phyloP scores from a whole-genome alignment of 2,797 vertebrate species.

The Hapalemur alaotrensis region DNA sequence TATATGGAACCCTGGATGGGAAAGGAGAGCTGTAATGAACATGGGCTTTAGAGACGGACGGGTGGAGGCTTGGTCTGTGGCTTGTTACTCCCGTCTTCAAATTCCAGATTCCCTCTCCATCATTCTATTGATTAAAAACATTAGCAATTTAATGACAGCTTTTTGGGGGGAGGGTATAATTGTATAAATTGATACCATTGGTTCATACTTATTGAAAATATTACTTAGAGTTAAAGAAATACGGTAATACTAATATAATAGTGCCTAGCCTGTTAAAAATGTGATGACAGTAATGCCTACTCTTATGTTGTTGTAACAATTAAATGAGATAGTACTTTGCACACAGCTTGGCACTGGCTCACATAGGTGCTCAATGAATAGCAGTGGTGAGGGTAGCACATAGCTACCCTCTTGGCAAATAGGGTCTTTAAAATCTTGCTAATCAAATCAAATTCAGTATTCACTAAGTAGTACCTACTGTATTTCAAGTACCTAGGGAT shows the following conservation, averaged over 20 bases:
- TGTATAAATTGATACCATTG: neutral
- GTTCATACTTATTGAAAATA: neutral
- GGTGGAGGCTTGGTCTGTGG: neutral
- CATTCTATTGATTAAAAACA: neutral
- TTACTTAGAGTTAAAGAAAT: neutral
- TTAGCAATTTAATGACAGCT: neutral
- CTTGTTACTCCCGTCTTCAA: neutral
- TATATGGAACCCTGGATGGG: neutral
- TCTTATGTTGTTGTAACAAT: neutral
- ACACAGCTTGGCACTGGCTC: fast-evolving
- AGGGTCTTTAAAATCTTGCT: neutral
- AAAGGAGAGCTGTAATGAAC: neutral
- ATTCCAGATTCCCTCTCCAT: neutral
- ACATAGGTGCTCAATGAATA: fast-evolving
- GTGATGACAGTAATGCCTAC: too few relatives aligned
- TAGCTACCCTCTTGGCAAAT: neutral
- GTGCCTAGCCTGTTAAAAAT: neutral
- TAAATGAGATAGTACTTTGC: neutral
- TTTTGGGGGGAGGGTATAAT: neutral
- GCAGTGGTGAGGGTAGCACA: neutral
- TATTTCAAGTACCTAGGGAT: neutral
- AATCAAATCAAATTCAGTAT: neutral
- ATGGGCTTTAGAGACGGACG: fast-evolving
- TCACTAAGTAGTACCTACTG: neutral
- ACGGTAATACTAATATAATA: too few relatives aligned